Evolutionary conservation across 30 jellyfish, hydroid and myxozoan genomes (phyloP), one percentile per base, ranked within the genome.

Genomic region (Catostylus mosaicus): DNA sequence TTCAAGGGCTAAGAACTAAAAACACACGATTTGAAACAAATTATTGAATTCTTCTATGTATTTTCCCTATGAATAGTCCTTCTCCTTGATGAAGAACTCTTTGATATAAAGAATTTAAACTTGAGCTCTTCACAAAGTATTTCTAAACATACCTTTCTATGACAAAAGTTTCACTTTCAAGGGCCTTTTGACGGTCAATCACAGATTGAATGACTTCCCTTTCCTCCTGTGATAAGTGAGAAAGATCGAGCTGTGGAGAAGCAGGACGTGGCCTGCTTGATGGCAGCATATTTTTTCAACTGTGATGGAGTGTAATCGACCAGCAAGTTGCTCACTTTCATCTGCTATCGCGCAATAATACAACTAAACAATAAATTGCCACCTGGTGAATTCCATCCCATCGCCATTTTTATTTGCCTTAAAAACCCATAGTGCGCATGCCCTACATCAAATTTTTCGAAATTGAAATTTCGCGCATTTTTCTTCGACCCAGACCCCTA

Each of bases 201-300:
- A 90, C 97, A 4, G 87, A 78, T 52, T 75, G 93, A 12, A 90
- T 90, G 14, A 81, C 91, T 52, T 77, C 82, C 61, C 93, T 54
- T 68, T 90, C 97, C 34, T 90, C 96, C 51, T 83, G 94, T 35
- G 93, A 85, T 33, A 90, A 75, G 72, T 90, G 97, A 35, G 97
- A 90, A n/a, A 90, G 86, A 64, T 90, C 97, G 30, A 90, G 78
- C 19, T 95, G 82, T 36, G 96, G 97, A 5, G 96, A 90, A 26
- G 89, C 60, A 33, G 93, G 88, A 36, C 86, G 80, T 40, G 43
- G 59, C 54, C 78, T 70, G 19, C 79, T 87, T 57, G 88, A 50
- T 43, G 90, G 73, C 93, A 85, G 65, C 95, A 85, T 85, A 68
- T 50, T 85, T 48, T 37, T 33, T 63, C 82, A 37, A 31, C 51